A percentile compares a stretch with the other conserved stretches of the same genome.
These are phyloP conservation scores for Rhabdophis nuchalis DNA, from an alignment of 2,797 vertebrate genomes.

Conservation along the genomic window DNA sequence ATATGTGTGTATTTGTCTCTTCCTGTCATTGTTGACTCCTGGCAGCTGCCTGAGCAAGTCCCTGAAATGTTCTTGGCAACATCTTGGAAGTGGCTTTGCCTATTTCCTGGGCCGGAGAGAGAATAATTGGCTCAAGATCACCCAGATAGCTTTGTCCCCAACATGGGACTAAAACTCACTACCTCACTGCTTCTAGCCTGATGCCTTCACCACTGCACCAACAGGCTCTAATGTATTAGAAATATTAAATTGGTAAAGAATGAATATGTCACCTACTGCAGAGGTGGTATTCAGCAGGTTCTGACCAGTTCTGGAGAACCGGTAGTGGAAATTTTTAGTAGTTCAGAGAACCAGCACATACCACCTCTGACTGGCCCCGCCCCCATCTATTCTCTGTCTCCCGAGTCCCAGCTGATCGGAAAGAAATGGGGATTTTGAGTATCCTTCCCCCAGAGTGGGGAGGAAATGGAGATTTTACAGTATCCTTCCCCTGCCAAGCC, in stretches of 20 bases:
- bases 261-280: not conserved
- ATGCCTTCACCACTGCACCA: not conserved
- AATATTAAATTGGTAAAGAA: not conserved
- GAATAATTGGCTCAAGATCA: not conserved
- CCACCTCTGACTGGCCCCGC: too few species aligned
- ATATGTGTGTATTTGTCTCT: not conserved
- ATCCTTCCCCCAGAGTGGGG: too few species aligned
- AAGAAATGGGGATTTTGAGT: too few species aligned
- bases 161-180: not conserved
- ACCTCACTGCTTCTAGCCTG: not conserved
- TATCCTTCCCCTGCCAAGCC: too few species aligned
- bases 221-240: not conserved
- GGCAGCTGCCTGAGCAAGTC: not conserved
- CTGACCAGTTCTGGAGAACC: too few species aligned
- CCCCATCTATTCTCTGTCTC: too few species aligned
- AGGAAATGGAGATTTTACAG: too few species aligned
- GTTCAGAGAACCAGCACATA: too few species aligned
- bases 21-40: not conserved
- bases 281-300: too few species aligned
- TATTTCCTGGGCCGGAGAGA: not conserved
- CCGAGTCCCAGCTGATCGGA: too few species aligned
- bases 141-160: not conserved
- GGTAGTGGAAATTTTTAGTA: too few species aligned
- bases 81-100: not conserved
- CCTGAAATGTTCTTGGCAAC: not conserved